These are phyloP conservation scores for Drosophila lowei DNA, from an alignment of 1,140 invertebrate genomes.

Conservation along the genomic window DNA sequence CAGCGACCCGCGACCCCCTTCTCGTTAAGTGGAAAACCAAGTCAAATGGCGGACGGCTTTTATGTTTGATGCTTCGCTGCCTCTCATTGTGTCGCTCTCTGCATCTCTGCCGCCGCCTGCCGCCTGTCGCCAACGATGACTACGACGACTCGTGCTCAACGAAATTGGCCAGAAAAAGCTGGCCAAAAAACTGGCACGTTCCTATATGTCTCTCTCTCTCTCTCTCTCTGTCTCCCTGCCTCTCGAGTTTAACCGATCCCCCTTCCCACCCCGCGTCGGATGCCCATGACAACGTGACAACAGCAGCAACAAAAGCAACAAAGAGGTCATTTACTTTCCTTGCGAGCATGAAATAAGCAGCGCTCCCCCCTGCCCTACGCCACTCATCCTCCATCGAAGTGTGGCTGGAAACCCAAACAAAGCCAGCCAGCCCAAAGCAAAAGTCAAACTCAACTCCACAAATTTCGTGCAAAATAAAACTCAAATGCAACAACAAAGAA, in stretches of 20 bases:
- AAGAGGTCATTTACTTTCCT: conserved; percentile 81
- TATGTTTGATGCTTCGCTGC: conserved; percentile 74
- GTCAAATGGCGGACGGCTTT: conserved; percentile 65
- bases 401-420: conserved; percentile 50
- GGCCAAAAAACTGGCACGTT: conserved; percentile 59
- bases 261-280: background rate
- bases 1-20: conserved; percentile 7
- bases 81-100: conserved; percentile 27
- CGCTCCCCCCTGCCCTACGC: background rate
- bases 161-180: conserved; percentile 57
- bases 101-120: conserved; percentile 1
- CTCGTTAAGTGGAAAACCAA: conserved; percentile 68
- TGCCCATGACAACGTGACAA: conserved; percentile 60
- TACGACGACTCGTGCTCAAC: conserved; percentile 23
- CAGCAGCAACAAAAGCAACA: conserved; percentile 41
- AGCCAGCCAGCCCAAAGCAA: conserved; percentile 35
- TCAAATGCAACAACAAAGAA: conserved; percentile 37
- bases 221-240: background rate
- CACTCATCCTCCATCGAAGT: conserved; percentile 26
- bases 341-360: conserved; percentile 77
- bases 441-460: conserved; percentile 52
- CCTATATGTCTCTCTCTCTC: conserved; percentile 21
- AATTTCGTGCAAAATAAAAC: conserved; percentile 45
- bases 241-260: conserved; percentile 5
- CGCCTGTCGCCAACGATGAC: background rate